Evolutionary conservation across 35 echinoderm and acorn worm species (phyloP), one percentile per base, ranked within the genome.

Genomic region (Strongylocentrotus purpuratus): DNA sequence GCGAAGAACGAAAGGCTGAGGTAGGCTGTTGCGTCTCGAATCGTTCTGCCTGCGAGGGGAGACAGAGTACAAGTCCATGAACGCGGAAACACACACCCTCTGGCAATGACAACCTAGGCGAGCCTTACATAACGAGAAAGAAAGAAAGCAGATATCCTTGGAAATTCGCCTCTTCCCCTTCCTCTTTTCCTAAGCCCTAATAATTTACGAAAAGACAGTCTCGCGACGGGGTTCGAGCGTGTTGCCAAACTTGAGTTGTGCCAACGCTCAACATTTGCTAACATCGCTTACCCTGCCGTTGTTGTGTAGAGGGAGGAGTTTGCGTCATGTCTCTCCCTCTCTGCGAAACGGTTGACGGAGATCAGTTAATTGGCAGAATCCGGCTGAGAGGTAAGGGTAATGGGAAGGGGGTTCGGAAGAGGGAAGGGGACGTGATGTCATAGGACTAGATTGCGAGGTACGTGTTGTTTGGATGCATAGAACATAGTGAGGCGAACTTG

Each of bases 331-430:
- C 61, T 71, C 65, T 78, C 65, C 65, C 28, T 59, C 65, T 28
- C 65, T 78, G 65, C 65, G 65, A 78, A 78, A n/a, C 65, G 33
- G 87, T 33, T 89, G 31, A 89, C 87, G 87, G 45, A 89, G 87
- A 89, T 89, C 32, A 89, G 87, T 89, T 89, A 89, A 89, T 89
- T 89, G 87, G 87, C 87, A 89, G 31, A 89, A 89, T 89, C 87
- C 87, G 87, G 87, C 87, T n/a, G 28, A 88, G 45, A 28, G 45
- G 9, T 89, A 18, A 17, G 8, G 48, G n/a, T n/a, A n/a, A n/a
- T n/a, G n/a, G n/a, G n/a, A n/a, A n/a, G 87, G 33, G 87, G 87
- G 87, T 45, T 33, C 87, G 87, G 87, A 89, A 89, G 87, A 89
- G 87, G 87, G 32, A 45, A 89, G 20, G 85, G 87, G 87, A 89